Conservation (phyloP, 2,113 vertebrate genomes). For the Hippocampus guttulatus region DNA sequence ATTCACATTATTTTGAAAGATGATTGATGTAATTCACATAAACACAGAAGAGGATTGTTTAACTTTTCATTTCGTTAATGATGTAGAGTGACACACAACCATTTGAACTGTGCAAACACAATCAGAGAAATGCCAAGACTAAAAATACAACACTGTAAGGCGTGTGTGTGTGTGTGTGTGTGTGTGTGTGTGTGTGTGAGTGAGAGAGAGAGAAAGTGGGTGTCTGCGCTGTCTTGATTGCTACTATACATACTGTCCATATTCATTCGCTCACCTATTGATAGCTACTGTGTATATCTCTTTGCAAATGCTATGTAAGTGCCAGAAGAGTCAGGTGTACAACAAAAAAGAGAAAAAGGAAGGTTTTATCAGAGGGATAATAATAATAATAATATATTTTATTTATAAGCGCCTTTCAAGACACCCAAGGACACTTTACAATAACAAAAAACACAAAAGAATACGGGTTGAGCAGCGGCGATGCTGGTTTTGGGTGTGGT, state of each 20-base stretch:
- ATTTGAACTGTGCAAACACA: conserved; percentile 58
- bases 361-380: not conserved
- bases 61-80: conserved; percentile 1
- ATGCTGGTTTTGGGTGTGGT: too few species aligned
- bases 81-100: conserved; percentile 32
- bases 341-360: not conserved
- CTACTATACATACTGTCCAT: not conserved
- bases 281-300: conserved; percentile 16
- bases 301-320: not conserved
- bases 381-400: too few species aligned
- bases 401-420: too few species aligned
- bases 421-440: too few species aligned
- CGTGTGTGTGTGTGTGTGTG: conserved; percentile 8
- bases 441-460: too few species aligned
- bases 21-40: not conserved
- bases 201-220: conserved; percentile 36
- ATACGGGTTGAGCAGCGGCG: too few species aligned
- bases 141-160: conserved; percentile 54
- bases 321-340: not conserved
- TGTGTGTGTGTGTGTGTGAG: not conserved
- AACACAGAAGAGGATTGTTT: not conserved
- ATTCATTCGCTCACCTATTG: not conserved
- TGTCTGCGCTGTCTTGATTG: not conserved
- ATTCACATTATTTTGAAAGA: not conserved
- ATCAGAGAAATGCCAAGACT: conserved; percentile 58